phyloP scores from a whole-genome alignment of 92 coral and sea anemone species.

The Montipora capitata region DNA sequence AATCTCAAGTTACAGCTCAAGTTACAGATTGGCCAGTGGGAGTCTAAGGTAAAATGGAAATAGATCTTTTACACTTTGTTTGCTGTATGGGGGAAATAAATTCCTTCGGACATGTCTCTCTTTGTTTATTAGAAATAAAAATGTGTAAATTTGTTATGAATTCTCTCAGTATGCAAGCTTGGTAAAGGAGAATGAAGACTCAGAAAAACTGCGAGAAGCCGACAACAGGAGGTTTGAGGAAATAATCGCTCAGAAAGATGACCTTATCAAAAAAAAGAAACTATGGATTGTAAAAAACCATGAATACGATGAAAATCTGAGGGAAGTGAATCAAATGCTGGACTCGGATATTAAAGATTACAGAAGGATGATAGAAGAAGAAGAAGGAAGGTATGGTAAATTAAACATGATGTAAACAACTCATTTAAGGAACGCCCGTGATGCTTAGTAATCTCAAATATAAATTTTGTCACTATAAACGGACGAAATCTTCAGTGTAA shows the following conservation, averaged over 20 bases:
- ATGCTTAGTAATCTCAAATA: not conserved
- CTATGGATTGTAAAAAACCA: constrained; percentile 80
- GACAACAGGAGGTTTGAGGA: constrained; percentile 80
- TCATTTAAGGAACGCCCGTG: not conserved
- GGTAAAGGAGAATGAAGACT: constrained; percentile 67
- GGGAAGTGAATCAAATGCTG: constrained; percentile 89
- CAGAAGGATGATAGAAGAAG: constrained; percentile 89
- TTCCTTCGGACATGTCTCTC: not conserved
- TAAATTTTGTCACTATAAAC: not conserved
- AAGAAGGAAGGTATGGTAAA: constrained; percentile 82
- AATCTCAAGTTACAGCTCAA: constrained; percentile 18
- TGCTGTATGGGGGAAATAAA: not conserved
- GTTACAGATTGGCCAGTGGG: constrained; percentile 8
- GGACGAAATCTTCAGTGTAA: not conserved
- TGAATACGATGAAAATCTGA: constrained; percentile 85
- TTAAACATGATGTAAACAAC: not conserved
- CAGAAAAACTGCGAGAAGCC: constrained; percentile 77
- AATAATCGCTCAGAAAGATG: constrained; percentile 78
- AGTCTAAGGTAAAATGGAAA: constrained; percentile 16
- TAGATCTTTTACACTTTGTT: not conserved
- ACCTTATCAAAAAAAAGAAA: constrained; percentile 72
- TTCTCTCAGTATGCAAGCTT: constrained; percentile 66
- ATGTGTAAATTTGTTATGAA: not conserved
- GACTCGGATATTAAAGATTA: constrained; percentile 92
- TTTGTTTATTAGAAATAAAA: not conserved